A percentile compares a stretch with the other conserved stretches of the same genome.
Conservation (phyloP, 2,888 invertebrate genomes). For the Strigamia transsilvanica region DNA sequence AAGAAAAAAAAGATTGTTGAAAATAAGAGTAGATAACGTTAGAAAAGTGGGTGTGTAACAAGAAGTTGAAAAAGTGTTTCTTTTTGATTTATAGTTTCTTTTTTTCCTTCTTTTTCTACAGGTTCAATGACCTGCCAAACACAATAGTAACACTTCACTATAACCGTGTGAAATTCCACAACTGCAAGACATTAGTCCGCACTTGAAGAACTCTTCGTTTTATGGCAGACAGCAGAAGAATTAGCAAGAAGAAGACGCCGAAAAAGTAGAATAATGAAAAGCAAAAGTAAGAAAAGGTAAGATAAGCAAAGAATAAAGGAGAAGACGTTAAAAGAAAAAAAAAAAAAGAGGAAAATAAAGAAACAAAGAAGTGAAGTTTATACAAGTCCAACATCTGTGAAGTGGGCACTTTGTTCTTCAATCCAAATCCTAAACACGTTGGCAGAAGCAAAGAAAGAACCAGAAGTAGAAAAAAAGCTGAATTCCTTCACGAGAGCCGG, state of each 20-base stretch:
- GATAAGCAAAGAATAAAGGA: neutral
- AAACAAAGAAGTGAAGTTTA: slow-evolving; percentile 24
- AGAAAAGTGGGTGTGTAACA: slow-evolving; percentile 18
- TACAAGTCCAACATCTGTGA: slow-evolving; percentile 28
- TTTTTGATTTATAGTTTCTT: slow-evolving; percentile 19
- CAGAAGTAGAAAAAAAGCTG: neutral
- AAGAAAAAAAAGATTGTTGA: neutral
- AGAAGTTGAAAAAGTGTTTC: slow-evolving; percentile 8
- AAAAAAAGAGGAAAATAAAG: neutral
- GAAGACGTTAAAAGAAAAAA: neutral
- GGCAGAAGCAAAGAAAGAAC: neutral
- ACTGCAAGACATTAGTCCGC: slow-evolving; percentile 27
- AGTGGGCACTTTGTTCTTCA: slow-evolving; percentile 28
- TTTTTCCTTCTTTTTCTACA: neutral
- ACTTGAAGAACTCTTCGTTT: slow-evolving; percentile 27
- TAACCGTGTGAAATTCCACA: slow-evolving; percentile 39
- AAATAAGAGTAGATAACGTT: slow-evolving; percentile 15
- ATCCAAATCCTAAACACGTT: slow-evolving; percentile 39
- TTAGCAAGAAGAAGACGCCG: neutral
- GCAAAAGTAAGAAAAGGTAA: neutral
- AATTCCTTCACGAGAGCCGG: slow-evolving; percentile 38
- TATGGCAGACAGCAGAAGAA: slow-evolving; percentile 28
- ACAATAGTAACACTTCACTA: slow-evolving; percentile 28
- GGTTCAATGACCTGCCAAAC: slow-evolving; percentile 30
- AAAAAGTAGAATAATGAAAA: neutral